Conservation (phyloP, 2,797 vertebrate genomes). For the Sciurus vulgaris region DNA sequence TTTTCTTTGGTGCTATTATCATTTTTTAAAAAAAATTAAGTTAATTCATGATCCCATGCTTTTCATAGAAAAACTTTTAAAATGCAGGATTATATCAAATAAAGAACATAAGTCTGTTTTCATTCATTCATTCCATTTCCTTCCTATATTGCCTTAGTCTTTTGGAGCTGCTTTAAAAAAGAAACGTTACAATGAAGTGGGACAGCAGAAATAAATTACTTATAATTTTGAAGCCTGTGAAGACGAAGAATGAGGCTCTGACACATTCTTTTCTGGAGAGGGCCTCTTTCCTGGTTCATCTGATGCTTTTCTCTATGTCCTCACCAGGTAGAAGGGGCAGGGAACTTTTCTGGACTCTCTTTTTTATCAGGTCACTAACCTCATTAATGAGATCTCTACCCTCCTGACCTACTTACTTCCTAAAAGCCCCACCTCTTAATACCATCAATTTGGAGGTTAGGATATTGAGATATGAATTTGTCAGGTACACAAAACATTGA, state of each 20-base stretch:
- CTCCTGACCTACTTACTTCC: not conserved
- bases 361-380: not conserved
- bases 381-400: not conserved
- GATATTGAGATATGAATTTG: not conserved
- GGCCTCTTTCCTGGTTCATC: not conserved
- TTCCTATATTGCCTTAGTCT: not conserved
- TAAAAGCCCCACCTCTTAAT: not conserved
- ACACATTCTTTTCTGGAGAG: not conserved
- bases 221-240: not conserved
- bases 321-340: not conserved
- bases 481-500: not conserved
- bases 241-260: not conserved
- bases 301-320: not conserved
- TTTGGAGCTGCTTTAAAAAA: not conserved
- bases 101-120: not conserved
- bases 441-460: not conserved
- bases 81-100: not conserved
- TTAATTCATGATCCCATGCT: not conserved
- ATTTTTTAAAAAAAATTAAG: conserved; percentile 27
- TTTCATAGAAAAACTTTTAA: conserved; percentile 11
- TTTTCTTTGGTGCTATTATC: not conserved
- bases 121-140: not conserved
- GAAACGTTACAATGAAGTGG: not conserved
- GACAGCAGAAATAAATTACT: not conserved
- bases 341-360: not conserved